Evolutionary conservation across 2,113 vertebrate genomes (phyloP).

Genomic region (Tor tambroides): DNA sequence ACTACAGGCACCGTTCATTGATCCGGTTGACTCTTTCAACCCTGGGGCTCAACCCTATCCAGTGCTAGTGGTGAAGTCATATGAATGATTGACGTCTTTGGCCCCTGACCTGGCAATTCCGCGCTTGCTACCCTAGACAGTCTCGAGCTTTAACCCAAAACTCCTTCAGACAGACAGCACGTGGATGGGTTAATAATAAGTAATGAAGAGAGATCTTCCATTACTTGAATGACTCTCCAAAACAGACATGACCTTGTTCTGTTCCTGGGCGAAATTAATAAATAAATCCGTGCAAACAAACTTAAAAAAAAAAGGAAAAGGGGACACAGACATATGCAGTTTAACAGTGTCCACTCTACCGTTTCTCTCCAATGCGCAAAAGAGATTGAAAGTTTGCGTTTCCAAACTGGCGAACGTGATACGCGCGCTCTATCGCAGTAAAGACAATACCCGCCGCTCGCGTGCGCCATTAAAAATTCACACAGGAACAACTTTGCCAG

Average conservation of each 20-base stretch:
- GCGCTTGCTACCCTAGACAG: constrained; percentile 32
- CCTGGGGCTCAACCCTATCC: constrained; percentile 46
- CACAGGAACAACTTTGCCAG: constrained; percentile 72
- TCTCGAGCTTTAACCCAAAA: constrained; percentile 44
- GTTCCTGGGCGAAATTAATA: constrained; percentile 10
- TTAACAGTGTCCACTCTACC: constrained; percentile 68
- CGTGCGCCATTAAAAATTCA: constrained; percentile 78
- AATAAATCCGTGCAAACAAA: constrained; percentile 17
- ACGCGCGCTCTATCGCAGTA: constrained; percentile 67
- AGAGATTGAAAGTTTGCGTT: constrained; percentile 71
- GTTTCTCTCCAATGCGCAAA: constrained; percentile 68
- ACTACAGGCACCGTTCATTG: constrained; percentile 20
- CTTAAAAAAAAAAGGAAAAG: not conserved
- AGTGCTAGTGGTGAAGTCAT: constrained; percentile 56
- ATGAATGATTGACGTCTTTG: constrained; percentile 63
- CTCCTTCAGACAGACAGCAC: constrained; percentile 42
- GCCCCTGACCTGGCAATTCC: constrained; percentile 48
- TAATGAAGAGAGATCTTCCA: constrained; percentile 51
- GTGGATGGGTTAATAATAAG: constrained; percentile 51
- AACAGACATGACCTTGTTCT: constrained; percentile 20
- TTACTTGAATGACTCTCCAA: constrained; percentile 49
- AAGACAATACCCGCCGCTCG: constrained; percentile 72
- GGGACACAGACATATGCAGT: constrained; percentile 47
- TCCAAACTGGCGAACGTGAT: constrained; percentile 75
- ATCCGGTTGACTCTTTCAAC: constrained; percentile 20